These are phyloP conservation scores for Synanthedon myopaeformis DNA, from an alignment of 2,888 invertebrate genomes.

Conservation along the genomic window DNA sequence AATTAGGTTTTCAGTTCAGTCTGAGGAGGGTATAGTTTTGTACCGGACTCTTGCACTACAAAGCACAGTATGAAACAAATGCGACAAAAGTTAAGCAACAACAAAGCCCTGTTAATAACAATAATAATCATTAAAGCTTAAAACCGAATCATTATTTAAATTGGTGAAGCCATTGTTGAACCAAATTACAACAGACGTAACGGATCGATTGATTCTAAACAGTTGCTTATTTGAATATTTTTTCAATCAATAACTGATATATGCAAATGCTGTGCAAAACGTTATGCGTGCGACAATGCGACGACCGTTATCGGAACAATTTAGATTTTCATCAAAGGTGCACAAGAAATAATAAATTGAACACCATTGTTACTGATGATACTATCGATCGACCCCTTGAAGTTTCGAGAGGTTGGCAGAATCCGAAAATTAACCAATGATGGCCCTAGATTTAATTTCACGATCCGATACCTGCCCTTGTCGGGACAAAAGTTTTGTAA, in stretches of 20 bases:
- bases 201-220: slow-evolving; percentile 59
- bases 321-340: slow-evolving; percentile 65
- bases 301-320: slow-evolving; percentile 65
- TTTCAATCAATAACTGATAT: slow-evolving; percentile 69
- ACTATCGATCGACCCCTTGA: slow-evolving; percentile 34
- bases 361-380: slow-evolving; percentile 57
- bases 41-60: slow-evolving; percentile 29
- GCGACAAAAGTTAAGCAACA: slow-evolving; percentile 22
- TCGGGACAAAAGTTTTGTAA: slow-evolving; percentile 58
- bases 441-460: slow-evolving; percentile 68
- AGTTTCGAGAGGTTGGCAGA: slow-evolving; percentile 49
- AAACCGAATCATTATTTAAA: slow-evolving; percentile 37
- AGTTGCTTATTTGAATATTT: slow-evolving; percentile 58
- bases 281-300: slow-evolving; percentile 53
- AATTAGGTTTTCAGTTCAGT: slow-evolving; percentile 54
- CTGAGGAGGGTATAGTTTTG: slow-evolving; percentile 57
- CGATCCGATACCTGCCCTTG: slow-evolving; percentile 63
- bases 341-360: slow-evolving; percentile 65
- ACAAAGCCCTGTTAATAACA: background rate
- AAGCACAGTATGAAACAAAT: slow-evolving; percentile 34
- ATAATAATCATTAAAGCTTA: slow-evolving; percentile 10
- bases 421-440: slow-evolving; percentile 68
- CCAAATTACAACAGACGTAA: slow-evolving; percentile 54
- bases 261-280: slow-evolving; percentile 55
- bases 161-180: slow-evolving; percentile 29